Conservation (phyloP, 2,113 vertebrate genomes). For the Pelmatolapia mariae region DNA sequence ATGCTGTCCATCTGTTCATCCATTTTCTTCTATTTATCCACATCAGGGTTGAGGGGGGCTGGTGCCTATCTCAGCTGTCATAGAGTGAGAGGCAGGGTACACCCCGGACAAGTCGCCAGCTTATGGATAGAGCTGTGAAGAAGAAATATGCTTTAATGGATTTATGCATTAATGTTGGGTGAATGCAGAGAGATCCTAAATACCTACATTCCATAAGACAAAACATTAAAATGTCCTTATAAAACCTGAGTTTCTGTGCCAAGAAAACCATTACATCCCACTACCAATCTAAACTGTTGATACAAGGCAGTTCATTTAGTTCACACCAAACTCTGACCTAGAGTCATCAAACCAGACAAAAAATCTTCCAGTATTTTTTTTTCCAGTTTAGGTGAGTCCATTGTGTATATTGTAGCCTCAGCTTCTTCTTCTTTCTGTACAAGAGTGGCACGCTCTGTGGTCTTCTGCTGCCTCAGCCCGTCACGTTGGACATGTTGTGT, state of each 20-base stretch:
- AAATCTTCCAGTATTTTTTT: not conserved
- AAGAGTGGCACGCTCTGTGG: not conserved
- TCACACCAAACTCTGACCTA: not conserved
- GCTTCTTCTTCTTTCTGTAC: not conserved
- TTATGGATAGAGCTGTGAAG: not conserved
- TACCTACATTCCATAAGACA: not conserved
- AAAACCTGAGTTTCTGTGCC: not conserved
- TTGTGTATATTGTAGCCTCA: not conserved
- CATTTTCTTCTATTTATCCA: not conserved
- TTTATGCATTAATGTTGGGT: not conserved
- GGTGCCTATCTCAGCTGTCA: not conserved
- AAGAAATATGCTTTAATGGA: not conserved
- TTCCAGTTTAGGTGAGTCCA: not conserved
- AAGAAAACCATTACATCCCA: not conserved
- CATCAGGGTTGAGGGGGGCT: accelerated
- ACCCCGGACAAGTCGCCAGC: accelerated
- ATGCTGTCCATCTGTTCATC: not conserved
- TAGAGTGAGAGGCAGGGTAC: not conserved
- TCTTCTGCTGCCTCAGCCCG: not conserved
- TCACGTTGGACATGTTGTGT: accelerated
- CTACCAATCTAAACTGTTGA: not conserved
- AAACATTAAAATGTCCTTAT: not conserved
- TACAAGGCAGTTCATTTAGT: not conserved
- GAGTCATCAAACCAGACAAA: not conserved
- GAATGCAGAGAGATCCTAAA: not conserved